Evolutionary conservation across 2,113 vertebrate species (phyloP).

Genomic region (Pteropus alecto): DNA sequence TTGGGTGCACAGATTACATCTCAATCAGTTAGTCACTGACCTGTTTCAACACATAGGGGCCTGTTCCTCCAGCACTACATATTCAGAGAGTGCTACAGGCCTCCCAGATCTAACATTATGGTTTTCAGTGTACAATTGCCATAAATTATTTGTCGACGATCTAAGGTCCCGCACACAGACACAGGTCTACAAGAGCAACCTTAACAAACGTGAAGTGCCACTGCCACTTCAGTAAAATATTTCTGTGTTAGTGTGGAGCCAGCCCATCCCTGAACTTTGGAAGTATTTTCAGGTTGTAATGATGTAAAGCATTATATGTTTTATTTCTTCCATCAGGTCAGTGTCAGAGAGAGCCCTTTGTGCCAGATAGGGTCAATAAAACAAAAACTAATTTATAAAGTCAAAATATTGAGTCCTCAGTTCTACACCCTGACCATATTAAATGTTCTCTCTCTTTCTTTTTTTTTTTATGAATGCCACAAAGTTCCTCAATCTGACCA

Average conservation of each 20-base stretch:
- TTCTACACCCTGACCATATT: not conserved
- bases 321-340: not conserved
- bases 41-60: not conserved
- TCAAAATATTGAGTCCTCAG: not conserved
- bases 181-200: not conserved
- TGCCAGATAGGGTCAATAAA: too few relatives aligned
- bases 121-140: not conserved
- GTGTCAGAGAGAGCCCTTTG: not conserved
- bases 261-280: not conserved
- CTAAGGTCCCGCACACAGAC: not conserved
- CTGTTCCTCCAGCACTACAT: not conserved
- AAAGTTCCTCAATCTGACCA: not conserved
- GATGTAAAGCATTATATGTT: not conserved
- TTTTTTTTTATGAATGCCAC: not conserved
- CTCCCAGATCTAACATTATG: not conserved
- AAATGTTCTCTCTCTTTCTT: not conserved
- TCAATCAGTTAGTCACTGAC: not conserved
- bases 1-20: not conserved
- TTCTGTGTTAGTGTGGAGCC: not conserved
- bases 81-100: not conserved
- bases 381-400: not conserved
- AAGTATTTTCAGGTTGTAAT: not conserved
- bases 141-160: not conserved
- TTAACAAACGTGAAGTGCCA: not conserved
- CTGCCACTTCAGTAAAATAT: not conserved